Percentiles rank a stretch among this genome's conserved stretches.
These are phyloP conservation scores for Patella caerulea DNA, from an alignment of 2,888 invertebrate species.

Conservation along the genomic window DNA sequence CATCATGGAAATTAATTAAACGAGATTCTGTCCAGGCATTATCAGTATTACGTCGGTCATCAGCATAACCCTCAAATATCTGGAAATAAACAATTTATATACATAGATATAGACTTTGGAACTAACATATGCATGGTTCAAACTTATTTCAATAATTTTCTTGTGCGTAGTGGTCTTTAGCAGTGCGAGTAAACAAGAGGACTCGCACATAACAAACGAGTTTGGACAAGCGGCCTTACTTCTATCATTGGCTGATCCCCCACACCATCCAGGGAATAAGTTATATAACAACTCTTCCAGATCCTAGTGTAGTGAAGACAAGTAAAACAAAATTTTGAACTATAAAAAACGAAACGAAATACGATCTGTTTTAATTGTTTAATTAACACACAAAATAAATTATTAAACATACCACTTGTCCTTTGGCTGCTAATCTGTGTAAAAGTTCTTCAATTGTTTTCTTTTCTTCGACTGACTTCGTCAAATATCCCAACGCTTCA, in stretches of 20 bases:
- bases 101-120: neutral
- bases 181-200: too few relatives aligned
- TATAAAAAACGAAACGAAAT: too few relatives aligned
- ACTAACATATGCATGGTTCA: too few relatives aligned
- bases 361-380: too few relatives aligned
- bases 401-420: slow-evolving; percentile 47
- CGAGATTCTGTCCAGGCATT: slow-evolving; percentile 99
- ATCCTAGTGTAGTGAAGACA: too few relatives aligned
- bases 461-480: slow-evolving; percentile 37
- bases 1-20: slow-evolving; percentile 94
- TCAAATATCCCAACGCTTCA: slow-evolving; percentile 50
- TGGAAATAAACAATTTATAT: slow-evolving; percentile 56
- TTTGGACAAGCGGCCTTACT: too few relatives aligned
- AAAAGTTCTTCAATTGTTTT: slow-evolving; percentile 41
- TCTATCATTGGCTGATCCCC: too few relatives aligned
- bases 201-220: neutral
- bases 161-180: too few relatives aligned
- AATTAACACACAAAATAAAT: neutral
- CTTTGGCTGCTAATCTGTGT: slow-evolving; percentile 47
- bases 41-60: slow-evolving; percentile 97
- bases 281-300: too few relatives aligned
- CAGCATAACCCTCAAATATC: slow-evolving; percentile 92
- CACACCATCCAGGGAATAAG: too few relatives aligned
- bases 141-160: too few relatives aligned
- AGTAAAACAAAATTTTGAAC: too few relatives aligned